phyloP scores from a whole-genome alignment of 2,113 vertebrate species.

The Isichthys henryi region DNA sequence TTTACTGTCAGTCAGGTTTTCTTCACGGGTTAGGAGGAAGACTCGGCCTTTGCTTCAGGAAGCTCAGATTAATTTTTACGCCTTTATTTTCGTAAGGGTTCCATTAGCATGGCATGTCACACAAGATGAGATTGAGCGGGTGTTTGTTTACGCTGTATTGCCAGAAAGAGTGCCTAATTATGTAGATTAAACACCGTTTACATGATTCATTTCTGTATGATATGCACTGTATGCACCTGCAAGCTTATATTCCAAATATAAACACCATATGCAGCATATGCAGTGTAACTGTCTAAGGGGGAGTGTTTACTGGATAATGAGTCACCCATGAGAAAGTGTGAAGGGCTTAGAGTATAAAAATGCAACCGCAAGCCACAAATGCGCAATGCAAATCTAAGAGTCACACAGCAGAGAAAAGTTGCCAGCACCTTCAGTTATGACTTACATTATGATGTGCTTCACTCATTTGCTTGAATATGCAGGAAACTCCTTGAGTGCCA shows the following conservation, averaged over 20 bases:
- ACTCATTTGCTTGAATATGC: background rate
- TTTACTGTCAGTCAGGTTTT: background rate
- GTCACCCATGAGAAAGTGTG: background rate
- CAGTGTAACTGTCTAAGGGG: background rate
- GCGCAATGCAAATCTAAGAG: background rate
- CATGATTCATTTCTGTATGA: background rate
- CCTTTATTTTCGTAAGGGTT: conserved; percentile 8
- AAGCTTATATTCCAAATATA: conserved; percentile 2
- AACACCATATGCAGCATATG: background rate
- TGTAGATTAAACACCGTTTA: background rate
- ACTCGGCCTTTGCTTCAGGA: background rate
- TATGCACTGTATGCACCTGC: background rate
- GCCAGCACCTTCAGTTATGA: background rate
- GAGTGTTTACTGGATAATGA: background rate
- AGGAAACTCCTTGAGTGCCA: background rate
- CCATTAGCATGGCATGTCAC: background rate
- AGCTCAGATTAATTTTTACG: background rate
- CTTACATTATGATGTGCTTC: background rate
- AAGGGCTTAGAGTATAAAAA: background rate
- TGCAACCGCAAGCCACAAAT: background rate
- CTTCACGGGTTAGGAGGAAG: background rate
- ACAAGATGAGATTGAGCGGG: background rate
- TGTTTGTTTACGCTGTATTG: background rate
- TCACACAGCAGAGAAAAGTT: background rate
- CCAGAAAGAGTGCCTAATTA: background rate